Base-by-base conservation (phyloP, 2,888 invertebrate species). In the Ichneumoninae sp. region DNA sequence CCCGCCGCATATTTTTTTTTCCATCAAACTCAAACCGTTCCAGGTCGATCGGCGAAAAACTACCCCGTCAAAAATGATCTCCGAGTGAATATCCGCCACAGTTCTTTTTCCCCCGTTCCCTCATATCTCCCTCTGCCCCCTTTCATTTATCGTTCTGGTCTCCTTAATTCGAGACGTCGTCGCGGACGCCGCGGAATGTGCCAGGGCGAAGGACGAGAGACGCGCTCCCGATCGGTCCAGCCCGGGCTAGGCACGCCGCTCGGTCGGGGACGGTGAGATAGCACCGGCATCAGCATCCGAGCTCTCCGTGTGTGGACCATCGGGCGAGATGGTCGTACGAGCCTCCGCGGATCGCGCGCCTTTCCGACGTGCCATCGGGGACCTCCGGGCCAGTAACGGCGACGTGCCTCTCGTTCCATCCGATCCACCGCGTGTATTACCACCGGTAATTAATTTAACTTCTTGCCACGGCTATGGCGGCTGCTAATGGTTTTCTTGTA, bases 391-490 rank as follows among this genome's bases (percentile, higher is more conserved):
- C 52, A 76, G 80, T 80, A 78, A 84, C 69, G 78, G 63, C 75
- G 83, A 82, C 86, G 86, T 86, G 66, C 87, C 84, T 74, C 76
- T 81, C 83, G 81, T 84, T 86, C 85, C 85, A 83, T 83, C 78
- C 85, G 85, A 81, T 85, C 82, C 80, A 82, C 82, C 81, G 83
- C 81, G 83, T 80, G 85, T 85, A 85, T 85, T 80, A 88, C 86
- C 84, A 77, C 88, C 89, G 88, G 92, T 93, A 93, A 93, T 93
- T 93, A 93, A 93, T 93, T 93, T 93, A 93, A 93, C 92, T 93
- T 93, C 91, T 93, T 93, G 91, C 91, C 90, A 86, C 88, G 86
- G 85, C 88, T 89, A 91, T 90, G 90, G 91, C 90, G 90, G 90
- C 91, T 90, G 90, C 91, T 91, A 92, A 92, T 91, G 91, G 91